These are phyloP conservation scores for Chloroceryle aenea DNA, from an alignment of 2,113 vertebrate species.

Conservation along the genomic window DNA sequence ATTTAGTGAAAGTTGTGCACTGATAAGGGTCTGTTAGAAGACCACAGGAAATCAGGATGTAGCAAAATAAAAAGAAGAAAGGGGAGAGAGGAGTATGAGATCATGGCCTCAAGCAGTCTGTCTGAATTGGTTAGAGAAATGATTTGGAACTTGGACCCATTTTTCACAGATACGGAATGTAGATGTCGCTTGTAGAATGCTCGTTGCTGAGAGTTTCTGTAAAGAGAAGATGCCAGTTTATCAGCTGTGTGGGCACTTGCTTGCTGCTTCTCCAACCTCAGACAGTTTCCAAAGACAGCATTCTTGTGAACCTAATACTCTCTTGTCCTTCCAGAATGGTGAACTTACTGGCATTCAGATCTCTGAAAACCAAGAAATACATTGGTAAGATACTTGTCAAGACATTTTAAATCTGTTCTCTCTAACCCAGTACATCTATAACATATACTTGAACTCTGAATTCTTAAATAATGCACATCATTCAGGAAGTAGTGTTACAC, in stretches of 20 bases:
- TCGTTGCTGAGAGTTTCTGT: neutral
- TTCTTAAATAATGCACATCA: slow-evolving; percentile 22
- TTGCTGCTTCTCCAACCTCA: neutral
- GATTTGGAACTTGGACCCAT: neutral
- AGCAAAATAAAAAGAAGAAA: neutral
- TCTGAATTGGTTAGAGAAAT: neutral
- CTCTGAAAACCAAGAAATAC: slow-evolving; percentile 46
- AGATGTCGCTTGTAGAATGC: neutral
- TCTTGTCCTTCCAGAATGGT: slow-evolving; percentile 56
- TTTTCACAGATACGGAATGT: neutral
- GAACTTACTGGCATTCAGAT: slow-evolving; percentile 57
- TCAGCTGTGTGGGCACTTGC: neutral
- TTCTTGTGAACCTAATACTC: slow-evolving; percentile 15
- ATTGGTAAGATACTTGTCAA: slow-evolving; percentile 32
- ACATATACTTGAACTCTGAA: neutral
- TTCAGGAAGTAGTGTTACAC: neutral
- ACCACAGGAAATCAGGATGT: neutral
- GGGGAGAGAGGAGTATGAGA: neutral
- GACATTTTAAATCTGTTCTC: slow-evolving; percentile 15
- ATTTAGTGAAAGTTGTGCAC: neutral
- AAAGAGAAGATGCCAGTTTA: neutral
- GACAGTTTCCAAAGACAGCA: neutral
- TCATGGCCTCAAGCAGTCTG: neutral
- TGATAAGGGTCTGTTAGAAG: neutral
- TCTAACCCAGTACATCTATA: slow-evolving; percentile 6